Conservation (phyloP, 2,797 vertebrate genomes). For the Aulostomus chinensis region DNA sequence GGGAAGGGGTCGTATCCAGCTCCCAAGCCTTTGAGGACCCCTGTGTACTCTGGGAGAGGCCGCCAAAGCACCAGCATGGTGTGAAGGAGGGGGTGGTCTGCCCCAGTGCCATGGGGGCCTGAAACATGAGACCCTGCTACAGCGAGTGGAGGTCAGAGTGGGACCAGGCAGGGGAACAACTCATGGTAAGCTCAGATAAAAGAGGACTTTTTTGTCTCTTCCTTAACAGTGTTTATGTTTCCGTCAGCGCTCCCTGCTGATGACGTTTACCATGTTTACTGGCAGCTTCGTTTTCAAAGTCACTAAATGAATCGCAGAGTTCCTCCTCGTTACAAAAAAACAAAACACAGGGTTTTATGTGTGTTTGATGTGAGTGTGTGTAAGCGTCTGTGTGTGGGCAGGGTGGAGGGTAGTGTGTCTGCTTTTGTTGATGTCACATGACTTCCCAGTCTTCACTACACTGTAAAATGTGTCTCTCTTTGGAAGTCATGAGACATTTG, state of each 20-base stretch:
- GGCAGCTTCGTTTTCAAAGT: conserved; percentile 61
- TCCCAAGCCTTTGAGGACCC: conserved; percentile 51
- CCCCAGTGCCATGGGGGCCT: conserved; percentile 58
- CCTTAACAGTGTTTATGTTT: conserved; percentile 58
- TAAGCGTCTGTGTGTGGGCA: conserved; percentile 55
- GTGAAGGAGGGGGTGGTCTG: conserved; percentile 65
- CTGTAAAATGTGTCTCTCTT: conserved; percentile 50
- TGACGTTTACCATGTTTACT: conserved; percentile 68
- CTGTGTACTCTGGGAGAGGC: conserved; percentile 63
- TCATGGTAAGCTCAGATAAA: conserved; percentile 66
- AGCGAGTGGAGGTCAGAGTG: conserved; percentile 60
- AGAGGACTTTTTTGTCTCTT: conserved; percentile 12
- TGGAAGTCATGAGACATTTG: conserved; percentile 11
- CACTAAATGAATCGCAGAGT: conserved; percentile 66
- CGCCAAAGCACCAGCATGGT: conserved; percentile 77
- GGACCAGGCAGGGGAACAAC: conserved; percentile 66
- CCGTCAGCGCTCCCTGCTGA: conserved; percentile 32
- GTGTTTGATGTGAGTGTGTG: conserved; percentile 55
- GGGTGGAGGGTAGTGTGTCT: conserved; percentile 48
- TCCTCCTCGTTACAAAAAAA: conserved; percentile 48
- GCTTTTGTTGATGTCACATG: conserved; percentile 75
- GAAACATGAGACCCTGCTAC: conserved; percentile 70
- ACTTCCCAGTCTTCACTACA: conserved; percentile 64
- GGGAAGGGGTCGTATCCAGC: conserved; percentile 53
- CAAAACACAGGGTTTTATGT: conserved; percentile 43